Evolutionary conservation across 2,797 vertebrate genomes (phyloP), one percentile per base, ranked within the genome.

Genomic region (Tadarida brasiliensis): DNA sequence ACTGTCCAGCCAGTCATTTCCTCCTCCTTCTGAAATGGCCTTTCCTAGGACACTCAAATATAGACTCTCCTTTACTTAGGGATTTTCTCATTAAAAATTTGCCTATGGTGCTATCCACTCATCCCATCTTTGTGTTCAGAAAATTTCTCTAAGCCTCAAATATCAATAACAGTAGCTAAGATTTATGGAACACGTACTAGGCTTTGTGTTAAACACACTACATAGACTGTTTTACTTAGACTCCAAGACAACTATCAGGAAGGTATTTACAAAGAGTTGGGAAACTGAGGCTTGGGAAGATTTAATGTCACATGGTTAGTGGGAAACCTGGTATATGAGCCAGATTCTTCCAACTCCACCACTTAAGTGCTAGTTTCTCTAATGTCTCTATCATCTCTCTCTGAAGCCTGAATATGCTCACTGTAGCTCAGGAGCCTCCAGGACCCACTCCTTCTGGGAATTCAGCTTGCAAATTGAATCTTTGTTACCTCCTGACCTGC

Each of bases 221-320:
- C 19, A 11, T 5, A 10, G 19, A 82, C 35, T n/a, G 5, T 47
- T 89, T 67, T 56, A 89, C 30, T 92, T 47, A 81, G 70, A 81
- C 39, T 9, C 88, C 49, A 77, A 70, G 39, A 67, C 24, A 70
- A 12, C 17, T 39, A 35, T 84, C 67, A 73, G 44, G 82, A 74
- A 94, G n/a, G 57, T 63, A 70, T 80, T 30, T 67, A 63, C 24
- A 63, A n/a, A 91, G 68, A 49, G 28, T 44, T 44, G n/a, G 26
- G 35, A 95, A 96, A 92, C 85, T 35, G 57, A 95, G 82, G 65
- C 54, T 90, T 44, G 39, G 80, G 65, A 73, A 94, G 59, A 91
- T 14, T 61, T 49, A 84, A 20, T 90, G 71, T 49, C 71, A n/a
- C 16, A 7, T 11, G 5, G 14, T 68, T 56, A 17, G 57, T 12